A percentile compares a stretch with the other conserved stretches of the same genome.
phyloP scores from a whole-genome alignment of 2,113 vertebrate genomes.

The Heliornis fulica region DNA sequence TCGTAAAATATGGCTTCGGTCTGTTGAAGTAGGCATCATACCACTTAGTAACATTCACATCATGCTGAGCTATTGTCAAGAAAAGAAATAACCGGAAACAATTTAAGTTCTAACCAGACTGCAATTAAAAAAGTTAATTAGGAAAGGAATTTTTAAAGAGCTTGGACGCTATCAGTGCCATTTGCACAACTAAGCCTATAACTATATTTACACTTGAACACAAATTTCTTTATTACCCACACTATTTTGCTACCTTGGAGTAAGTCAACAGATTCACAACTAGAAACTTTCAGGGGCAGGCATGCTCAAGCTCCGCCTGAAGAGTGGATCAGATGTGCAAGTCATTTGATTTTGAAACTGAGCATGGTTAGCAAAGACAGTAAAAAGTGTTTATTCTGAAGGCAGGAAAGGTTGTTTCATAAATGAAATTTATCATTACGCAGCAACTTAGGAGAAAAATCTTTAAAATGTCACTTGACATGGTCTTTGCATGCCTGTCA shows the following conservation, averaged over 20 bases:
- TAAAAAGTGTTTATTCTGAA: background rate
- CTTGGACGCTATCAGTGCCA: background rate
- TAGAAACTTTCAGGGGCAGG: background rate
- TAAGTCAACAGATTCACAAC: background rate
- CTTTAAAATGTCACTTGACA: background rate
- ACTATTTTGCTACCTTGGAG: background rate
- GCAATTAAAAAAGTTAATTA: background rate
- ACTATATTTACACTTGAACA: background rate
- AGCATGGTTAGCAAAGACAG: background rate
- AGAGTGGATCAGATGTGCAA: background rate
- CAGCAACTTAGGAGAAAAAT: background rate
- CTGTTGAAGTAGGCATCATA: constrained; percentile 84
- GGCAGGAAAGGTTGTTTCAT: background rate
- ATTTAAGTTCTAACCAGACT: background rate
- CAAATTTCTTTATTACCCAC: background rate
- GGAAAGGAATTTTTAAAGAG: background rate
- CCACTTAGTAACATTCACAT: constrained; percentile 90
- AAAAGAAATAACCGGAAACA: background rate
- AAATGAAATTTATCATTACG: background rate
- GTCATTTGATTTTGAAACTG: background rate
- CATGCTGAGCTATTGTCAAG: constrained; percentile 82
- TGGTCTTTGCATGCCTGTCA: background rate
- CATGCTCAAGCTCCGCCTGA: background rate
- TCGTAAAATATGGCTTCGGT: constrained; percentile 89
- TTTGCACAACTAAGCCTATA: background rate